Evolutionary conservation across 1,140 invertebrate genomes (phyloP), one percentile per base, ranked within the genome.

Genomic region (Lepidostoma basale): DNA sequence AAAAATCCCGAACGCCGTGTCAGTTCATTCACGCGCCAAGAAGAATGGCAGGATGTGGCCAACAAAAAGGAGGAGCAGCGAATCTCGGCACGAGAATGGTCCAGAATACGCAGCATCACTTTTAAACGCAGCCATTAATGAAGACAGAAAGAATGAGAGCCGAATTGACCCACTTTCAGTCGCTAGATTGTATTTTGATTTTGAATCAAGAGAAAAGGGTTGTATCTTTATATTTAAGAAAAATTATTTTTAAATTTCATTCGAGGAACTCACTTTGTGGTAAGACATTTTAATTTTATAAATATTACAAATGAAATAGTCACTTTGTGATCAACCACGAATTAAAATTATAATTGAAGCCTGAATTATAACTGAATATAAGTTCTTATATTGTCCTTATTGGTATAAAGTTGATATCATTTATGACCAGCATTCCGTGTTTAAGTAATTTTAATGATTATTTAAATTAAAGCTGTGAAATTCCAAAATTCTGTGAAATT

Each of bases 11-110:
- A 4, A 1, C 25, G 26, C 14, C 12, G 33, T 56, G 25, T 56
- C 14, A 30, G 4, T 40, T 60, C 39, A 60, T 60, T 42, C 56
- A 60, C 10, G 20, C 33, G 36, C 54, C 56, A 26, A 42, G 36
- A 42, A 60, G 56, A 60, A 60, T 60, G 56, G 36, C 56, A 60
- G 56, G 56, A 60, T 60, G 56, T 60, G 56, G 56, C 12, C 6
- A 22, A 59, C 20, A 59, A 59, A 40, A 60, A 42, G 45, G n/a
- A 22, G 39, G 23, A 40, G n/a, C 39, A 59, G 56, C 18, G 56
- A 60, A 60, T 60, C 26, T 25, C 26, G 56, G 9, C n/a, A 36
- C 33, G 36, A 60, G 30, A 60, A 56, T 18, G 28, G 36, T 14
- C 12, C 40, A 40, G 36, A 39, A 42, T 8, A 22, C 10, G 25